Evolutionary conservation across 2,888 invertebrate species (phyloP).

Genomic region (Sphaerophoria rueppellii): DNA sequence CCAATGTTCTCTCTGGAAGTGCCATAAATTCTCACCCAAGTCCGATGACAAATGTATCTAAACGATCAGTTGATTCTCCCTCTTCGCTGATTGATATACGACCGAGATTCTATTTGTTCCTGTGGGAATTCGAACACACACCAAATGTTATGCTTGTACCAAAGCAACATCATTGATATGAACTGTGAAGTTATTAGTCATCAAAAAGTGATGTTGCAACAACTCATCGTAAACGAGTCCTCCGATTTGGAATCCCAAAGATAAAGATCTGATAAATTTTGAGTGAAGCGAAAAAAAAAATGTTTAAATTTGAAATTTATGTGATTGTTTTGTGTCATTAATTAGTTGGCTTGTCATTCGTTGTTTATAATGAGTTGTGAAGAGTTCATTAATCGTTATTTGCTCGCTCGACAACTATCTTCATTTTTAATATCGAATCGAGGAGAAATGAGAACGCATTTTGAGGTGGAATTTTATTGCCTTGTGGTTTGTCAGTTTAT

Average conservation of each 20-base stretch:
- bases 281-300: not conserved
- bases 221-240: conserved; percentile 1
- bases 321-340: conserved; percentile 58
- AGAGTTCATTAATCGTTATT: conserved; percentile 68
- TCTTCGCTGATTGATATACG: conserved; percentile 58
- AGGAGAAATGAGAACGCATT: not conserved
- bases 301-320: conserved; percentile 48
- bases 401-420: conserved; percentile 7
- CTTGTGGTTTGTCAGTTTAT: not conserved
- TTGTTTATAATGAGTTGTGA: conserved; percentile 70
- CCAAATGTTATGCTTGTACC: conserved; percentile 15
- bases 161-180: not conserved
- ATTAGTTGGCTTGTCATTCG: conserved; percentile 69
- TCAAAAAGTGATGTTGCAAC: conserved; percentile 13
- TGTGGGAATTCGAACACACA: conserved; percentile 53
- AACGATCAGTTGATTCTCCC: conserved; percentile 41
- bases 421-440: not conserved
- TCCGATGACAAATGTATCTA: conserved; percentile 61
- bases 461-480: conserved; percentile 45
- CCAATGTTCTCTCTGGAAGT: not conserved
- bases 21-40: conserved; percentile 14
- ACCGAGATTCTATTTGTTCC: conserved; percentile 22
- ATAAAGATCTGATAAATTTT: not conserved
- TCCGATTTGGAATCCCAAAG: too few species aligned
- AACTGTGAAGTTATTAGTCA: conserved; percentile 30